Percentiles rank a stretch among this genome's conserved stretches.
These are phyloP conservation scores for Stegastes partitus DNA, from an alignment of 2,113 vertebrate genomes.

Conservation along the genomic window DNA sequence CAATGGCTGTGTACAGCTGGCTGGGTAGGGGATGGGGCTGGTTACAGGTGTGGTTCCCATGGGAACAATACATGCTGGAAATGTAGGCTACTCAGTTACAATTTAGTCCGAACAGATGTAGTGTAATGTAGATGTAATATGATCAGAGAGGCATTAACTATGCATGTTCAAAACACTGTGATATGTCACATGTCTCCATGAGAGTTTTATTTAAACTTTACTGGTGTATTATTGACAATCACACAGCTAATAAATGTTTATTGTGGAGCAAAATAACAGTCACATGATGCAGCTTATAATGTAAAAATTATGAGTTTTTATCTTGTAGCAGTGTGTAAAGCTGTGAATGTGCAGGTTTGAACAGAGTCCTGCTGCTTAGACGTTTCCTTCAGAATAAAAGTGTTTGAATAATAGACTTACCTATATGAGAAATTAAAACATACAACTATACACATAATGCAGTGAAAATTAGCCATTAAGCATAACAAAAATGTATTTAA, in stretches of 20 bases:
- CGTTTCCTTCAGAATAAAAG: constrained; percentile 62
- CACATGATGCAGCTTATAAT: background rate
- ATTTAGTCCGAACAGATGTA: constrained; percentile 1
- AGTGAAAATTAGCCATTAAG: too few species aligned
- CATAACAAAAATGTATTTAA: too few species aligned
- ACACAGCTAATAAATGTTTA: background rate
- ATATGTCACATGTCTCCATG: background rate
- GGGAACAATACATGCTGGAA: constrained; percentile 7
- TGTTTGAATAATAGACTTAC: too few species aligned
- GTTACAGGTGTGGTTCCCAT: constrained; percentile 31
- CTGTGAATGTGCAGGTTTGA: background rate
- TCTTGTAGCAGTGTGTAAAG: background rate
- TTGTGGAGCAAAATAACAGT: background rate
- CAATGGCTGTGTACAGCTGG: constrained; percentile 45
- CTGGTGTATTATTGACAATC: background rate
- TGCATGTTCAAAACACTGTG: background rate
- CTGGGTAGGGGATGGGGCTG: background rate
- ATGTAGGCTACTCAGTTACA: background rate
- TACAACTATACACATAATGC: too few species aligned
- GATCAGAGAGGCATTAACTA: background rate
- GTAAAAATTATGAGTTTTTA: background rate
- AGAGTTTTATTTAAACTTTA: too few species aligned
- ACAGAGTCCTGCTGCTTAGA: background rate
- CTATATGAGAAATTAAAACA: too few species aligned
- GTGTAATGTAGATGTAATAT: background rate